Conservation (phyloP, 2,113 vertebrate genomes). For the Sitta europaea region DNA sequence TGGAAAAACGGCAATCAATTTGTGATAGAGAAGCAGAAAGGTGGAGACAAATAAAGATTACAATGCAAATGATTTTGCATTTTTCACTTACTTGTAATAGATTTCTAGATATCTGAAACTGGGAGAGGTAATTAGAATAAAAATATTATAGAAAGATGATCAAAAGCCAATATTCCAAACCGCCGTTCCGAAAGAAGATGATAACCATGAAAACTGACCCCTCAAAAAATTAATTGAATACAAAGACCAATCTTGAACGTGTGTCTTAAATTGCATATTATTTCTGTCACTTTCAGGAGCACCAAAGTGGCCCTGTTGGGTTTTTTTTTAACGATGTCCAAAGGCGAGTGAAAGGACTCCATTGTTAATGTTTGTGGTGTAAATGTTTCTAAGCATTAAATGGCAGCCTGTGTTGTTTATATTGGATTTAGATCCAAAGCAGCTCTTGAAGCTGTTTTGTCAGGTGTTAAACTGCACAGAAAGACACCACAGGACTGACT, state of each 20-base stretch:
- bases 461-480: slow-evolving; percentile 35
- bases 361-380: slow-evolving; percentile 41
- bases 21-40: not conserved
- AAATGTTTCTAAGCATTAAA: slow-evolving; percentile 24
- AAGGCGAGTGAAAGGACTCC: slow-evolving; percentile 5
- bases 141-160: not conserved
- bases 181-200: not conserved
- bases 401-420: slow-evolving; percentile 24
- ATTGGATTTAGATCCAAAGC: slow-evolving; percentile 47
- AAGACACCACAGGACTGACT: not conserved
- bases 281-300: not conserved
- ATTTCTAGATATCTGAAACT: not conserved
- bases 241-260: not conserved
- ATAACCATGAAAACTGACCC: not conserved
- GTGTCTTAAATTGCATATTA: not conserved
- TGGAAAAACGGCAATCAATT: not conserved
- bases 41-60: not conserved
- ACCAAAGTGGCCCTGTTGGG: not conserved
- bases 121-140: not conserved
- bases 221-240: not conserved
- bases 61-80: not conserved
- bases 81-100: not conserved
- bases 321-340: not conserved
- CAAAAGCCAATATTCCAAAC: not conserved
- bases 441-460: slow-evolving; percentile 45